phyloP scores from a whole-genome alignment of 2,888 invertebrate species.

The Aleiodes testaceus region DNA sequence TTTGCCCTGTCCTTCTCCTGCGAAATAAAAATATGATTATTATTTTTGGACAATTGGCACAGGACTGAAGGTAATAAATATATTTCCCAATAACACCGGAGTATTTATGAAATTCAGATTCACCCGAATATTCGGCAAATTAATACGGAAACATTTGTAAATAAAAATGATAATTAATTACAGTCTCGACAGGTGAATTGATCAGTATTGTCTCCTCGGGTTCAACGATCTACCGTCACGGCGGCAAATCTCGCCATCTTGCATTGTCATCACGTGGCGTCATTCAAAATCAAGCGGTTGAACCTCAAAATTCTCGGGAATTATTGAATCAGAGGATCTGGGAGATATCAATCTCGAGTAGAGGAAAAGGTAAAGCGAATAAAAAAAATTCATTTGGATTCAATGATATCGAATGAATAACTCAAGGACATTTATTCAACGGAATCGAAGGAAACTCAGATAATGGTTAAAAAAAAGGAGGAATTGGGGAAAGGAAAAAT shows the following conservation, averaged over 20 bases:
- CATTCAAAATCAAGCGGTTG: conserved; percentile 45
- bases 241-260: conserved; percentile 61
- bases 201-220: conserved; percentile 48
- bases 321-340: background rate
- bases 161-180: background rate
- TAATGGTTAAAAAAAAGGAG: too few relatives aligned
- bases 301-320: background rate
- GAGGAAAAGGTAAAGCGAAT: background rate
- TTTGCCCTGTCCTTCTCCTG: too few relatives aligned
- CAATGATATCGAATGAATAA: too few relatives aligned
- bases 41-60: background rate
- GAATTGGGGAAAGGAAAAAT: conserved; percentile 23
- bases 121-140: too few relatives aligned
- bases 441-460: too few relatives aligned
- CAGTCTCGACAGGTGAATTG: background rate
- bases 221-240: conserved; percentile 66
- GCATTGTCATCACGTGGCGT: conserved; percentile 50
- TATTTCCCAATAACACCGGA: too few relatives aligned
- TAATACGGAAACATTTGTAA: too few relatives aligned
- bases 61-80: too few relatives aligned
- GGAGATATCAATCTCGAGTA: background rate
- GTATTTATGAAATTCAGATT: too few relatives aligned
- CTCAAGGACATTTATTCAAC: too few relatives aligned
- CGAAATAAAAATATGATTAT: too few relatives aligned
- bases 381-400: too few relatives aligned